These are phyloP conservation scores for Drosophila azteca DNA, from an alignment of 1,140 invertebrate species.

Conservation along the genomic window DNA sequence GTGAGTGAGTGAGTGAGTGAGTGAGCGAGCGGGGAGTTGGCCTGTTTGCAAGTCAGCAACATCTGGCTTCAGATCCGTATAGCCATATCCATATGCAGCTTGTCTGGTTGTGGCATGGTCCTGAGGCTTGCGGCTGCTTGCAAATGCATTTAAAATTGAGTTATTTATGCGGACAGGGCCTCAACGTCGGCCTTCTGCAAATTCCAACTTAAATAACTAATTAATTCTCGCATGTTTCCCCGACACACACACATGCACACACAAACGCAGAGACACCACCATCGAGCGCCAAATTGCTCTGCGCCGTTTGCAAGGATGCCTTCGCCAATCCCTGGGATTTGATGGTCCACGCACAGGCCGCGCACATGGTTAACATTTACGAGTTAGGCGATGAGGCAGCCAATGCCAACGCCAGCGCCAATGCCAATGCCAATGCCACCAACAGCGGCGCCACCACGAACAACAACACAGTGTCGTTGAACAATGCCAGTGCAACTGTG, in stretches of 20 bases:
- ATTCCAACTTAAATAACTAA: constrained; percentile 82
- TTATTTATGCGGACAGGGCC: constrained; percentile 69
- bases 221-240: constrained; percentile 73
- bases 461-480: constrained; percentile 15
- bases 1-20: constrained; percentile 12
- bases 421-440: constrained; percentile 41
- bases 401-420: constrained; percentile 36
- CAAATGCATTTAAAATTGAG: constrained; percentile 80
- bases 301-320: constrained; percentile 91
- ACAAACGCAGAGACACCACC: constrained; percentile 75
- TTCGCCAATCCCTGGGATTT: constrained; percentile 91
- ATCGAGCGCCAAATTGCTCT: constrained; percentile 86
- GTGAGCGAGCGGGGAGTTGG: constrained; percentile 4
- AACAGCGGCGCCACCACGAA: constrained; percentile 42
- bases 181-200: constrained; percentile 29
- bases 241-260: neutral
- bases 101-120: constrained; percentile 35
- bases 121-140: constrained; percentile 48
- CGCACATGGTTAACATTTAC: constrained; percentile 93
- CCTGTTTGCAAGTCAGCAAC: constrained; percentile 74
- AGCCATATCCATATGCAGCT: constrained; percentile 13
- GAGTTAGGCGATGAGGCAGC: constrained; percentile 86
- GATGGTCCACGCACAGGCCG: constrained; percentile 91
- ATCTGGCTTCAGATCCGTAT: constrained; percentile 47
- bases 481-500: constrained; percentile 40